These are phyloP conservation scores for Sternotherus odoratus DNA, from an alignment of 2,797 vertebrate genomes.

Conservation along the genomic window DNA sequence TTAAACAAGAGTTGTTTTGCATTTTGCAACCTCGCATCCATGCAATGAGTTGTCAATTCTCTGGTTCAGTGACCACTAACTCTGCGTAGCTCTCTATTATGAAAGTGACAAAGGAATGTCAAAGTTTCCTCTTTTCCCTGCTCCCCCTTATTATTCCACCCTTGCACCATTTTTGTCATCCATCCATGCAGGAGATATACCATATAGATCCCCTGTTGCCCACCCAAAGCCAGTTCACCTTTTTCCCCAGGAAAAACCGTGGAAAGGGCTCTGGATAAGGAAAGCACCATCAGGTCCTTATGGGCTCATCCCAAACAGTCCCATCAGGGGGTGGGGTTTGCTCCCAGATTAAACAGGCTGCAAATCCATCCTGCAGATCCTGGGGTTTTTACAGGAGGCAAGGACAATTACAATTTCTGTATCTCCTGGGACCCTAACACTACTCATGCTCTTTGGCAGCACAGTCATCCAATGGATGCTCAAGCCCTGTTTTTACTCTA, in stretches of 20 bases:
- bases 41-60: background rate
- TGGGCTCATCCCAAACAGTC: background rate
- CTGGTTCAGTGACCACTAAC: background rate
- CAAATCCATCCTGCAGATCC: conserved; percentile 24
- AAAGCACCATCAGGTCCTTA: conserved; percentile 11
- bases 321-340: background rate
- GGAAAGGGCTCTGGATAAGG: background rate
- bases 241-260: background rate
- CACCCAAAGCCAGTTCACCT: background rate
- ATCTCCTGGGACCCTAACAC: background rate
- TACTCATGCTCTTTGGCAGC: background rate
- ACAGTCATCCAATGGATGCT: background rate
- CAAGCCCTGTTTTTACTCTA: background rate
- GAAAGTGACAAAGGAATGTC: conserved; percentile 13
- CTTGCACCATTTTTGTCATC: background rate
- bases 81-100: background rate
- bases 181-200: background rate
- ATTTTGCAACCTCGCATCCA: background rate
- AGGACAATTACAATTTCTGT: background rate
- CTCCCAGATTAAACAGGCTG: conserved; percentile 16
- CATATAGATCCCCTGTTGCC: background rate
- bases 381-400: background rate
- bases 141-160: conserved; percentile 3
- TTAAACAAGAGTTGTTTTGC: background rate
- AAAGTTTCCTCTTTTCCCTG: conserved; percentile 7